A percentile compares a stretch with the other conserved stretches of the same genome.
Conservation (phyloP, 1,140 invertebrate genomes). For the Proctacanthus coquilletti region DNA sequence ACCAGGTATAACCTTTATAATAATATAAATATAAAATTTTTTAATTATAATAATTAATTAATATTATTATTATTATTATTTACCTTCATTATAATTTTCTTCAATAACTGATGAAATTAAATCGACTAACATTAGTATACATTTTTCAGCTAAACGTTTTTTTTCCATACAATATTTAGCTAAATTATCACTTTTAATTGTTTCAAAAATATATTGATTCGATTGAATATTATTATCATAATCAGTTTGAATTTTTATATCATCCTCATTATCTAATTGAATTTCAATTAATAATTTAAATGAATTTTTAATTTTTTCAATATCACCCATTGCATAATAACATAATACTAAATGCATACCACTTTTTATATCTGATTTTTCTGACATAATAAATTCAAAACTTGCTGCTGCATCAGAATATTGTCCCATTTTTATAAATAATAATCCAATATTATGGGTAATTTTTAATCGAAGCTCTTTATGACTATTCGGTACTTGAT, state of each 20-base stretch:
- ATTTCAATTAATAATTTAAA: constrained; percentile 85
- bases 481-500: constrained; percentile 84
- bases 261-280: constrained; percentile 67
- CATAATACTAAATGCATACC: constrained; percentile 87
- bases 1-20: constrained; percentile 50
- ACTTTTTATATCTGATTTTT: constrained; percentile 76
- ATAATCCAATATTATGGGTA: constrained; percentile 94
- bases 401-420: constrained; percentile 89
- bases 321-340: constrained; percentile 84
- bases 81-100: constrained; percentile 52
- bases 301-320: constrained; percentile 84
- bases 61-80: constrained; percentile 30
- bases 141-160: constrained; percentile 64
- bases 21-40: constrained; percentile 5
- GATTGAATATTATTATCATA: constrained; percentile 10
- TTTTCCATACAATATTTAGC: constrained; percentile 58
- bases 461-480: constrained; percentile 89
- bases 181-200: constrained; percentile 65
- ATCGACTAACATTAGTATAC: constrained; percentile 80
- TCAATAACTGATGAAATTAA: constrained; percentile 79
- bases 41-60: not conserved
- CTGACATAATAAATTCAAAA: constrained; percentile 97
- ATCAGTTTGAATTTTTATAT: constrained; percentile 44
- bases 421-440: constrained; percentile 91
- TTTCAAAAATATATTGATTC: constrained; percentile 43